Conservation (phyloP, 2,888 invertebrate genomes). For the Eupithecia inturbata region DNA sequence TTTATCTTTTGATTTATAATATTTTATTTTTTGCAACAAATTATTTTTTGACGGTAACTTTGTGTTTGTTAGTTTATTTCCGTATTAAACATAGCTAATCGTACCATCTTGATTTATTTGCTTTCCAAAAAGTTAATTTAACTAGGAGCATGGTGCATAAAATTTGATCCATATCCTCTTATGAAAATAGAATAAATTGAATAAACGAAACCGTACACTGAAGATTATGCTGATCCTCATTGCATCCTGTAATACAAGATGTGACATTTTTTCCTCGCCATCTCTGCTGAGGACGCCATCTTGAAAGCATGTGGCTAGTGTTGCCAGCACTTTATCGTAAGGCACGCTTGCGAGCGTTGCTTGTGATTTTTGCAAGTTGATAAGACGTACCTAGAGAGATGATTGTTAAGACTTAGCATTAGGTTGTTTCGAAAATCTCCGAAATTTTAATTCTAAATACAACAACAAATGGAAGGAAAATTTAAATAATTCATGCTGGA, state of each 20-base stretch:
- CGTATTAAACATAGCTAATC: background rate
- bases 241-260: conserved; percentile 82
- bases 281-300: conserved; percentile 74
- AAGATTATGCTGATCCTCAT: conserved; percentile 53
- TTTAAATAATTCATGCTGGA: too few relatives aligned
- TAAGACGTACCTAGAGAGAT: too few relatives aligned
- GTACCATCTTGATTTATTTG: background rate
- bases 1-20: too few relatives aligned
- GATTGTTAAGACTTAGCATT: background rate
- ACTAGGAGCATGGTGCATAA: background rate
- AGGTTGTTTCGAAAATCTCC: background rate
- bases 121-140: background rate
- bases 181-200: conserved; percentile 44
- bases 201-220: conserved; percentile 54
- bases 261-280: conserved; percentile 72
- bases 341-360: background rate
- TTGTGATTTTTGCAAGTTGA: background rate
- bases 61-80: background rate
- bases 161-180: conserved; percentile 12
- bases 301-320: conserved; percentile 57
- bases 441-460: background rate
- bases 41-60: background rate
- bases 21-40: too few relatives aligned
- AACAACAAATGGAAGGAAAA: too few relatives aligned
- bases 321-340: conserved; percentile 18